Percentiles rank a stretch among this genome's conserved stretches.
Conservation (phyloP, 2,888 invertebrate genomes). For the Clusia tigrina region DNA sequence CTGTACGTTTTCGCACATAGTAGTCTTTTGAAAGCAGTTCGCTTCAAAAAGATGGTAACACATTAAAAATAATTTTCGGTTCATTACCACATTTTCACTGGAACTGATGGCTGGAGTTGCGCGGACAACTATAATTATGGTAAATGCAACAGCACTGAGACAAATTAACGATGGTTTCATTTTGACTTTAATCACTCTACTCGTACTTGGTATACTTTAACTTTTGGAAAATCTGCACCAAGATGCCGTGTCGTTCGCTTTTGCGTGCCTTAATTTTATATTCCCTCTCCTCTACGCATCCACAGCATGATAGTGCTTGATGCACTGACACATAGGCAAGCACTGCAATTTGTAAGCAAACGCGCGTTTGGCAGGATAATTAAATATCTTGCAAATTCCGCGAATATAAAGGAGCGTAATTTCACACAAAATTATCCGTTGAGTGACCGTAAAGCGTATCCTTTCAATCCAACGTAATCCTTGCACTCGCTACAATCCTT, state of each 20-base stretch:
- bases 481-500: constrained; percentile 26
- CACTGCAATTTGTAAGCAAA: constrained; percentile 17
- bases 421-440: neutral
- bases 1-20: no score
- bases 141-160: constrained; percentile 45
- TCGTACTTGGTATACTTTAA: constrained; percentile 20
- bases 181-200: constrained; percentile 19
- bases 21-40: no score
- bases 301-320: neutral
- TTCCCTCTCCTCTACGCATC: constrained; percentile 11
- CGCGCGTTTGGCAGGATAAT: constrained; percentile 21
- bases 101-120: constrained; percentile 56
- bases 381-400: constrained; percentile 2
- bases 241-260: no score
- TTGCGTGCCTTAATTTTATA: no score
- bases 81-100: constrained; percentile 58
- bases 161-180: constrained; percentile 48
- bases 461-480: constrained; percentile 28
- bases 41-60: no score
- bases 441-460: neutral
- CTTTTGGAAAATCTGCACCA: constrained; percentile 1
- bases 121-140: constrained; percentile 41
- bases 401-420: neutral
- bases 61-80: constrained; percentile 1
- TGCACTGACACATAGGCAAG: constrained; percentile 9